A percentile compares a stretch with the other conserved stretches of the same genome.
Evolutionary conservation across 64 coral and sea anemone genomes (phyloP).

Genomic region (Orbicella faveolata): DNA sequence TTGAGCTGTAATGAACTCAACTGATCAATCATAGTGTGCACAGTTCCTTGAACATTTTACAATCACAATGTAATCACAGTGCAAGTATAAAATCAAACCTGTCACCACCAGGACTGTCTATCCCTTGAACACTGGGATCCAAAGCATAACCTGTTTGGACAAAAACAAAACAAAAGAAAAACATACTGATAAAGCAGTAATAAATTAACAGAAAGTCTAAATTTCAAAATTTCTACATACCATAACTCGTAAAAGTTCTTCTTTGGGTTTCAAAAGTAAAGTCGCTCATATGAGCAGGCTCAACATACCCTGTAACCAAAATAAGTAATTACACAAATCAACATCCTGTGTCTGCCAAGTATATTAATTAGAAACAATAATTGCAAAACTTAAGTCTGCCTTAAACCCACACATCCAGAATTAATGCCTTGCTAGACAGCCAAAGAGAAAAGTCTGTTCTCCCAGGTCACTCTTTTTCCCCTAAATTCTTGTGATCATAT

Average conservation of each 20-base stretch:
- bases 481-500: no score
- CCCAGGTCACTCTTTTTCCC: no score
- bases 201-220: neutral
- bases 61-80: no score
- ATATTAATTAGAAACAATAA: no score
- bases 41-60: neutral
- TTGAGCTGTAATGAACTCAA: no score
- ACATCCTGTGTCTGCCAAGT: no score
- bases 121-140: constrained; percentile 81
- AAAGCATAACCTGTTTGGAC: constrained; percentile 82
- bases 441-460: no score
- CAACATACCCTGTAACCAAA: constrained; percentile 85
- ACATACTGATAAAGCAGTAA: neutral
- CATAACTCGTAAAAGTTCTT: constrained; percentile 95
- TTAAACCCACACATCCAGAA: no score
- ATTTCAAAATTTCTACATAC: constrained; percentile 35
- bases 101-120: constrained; percentile 18
- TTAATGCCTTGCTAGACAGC: no score
- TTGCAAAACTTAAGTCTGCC: no score
- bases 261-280: constrained; percentile 99
- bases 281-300: constrained; percentile 91
- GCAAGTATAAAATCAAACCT: constrained; percentile 1
- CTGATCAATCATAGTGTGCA: no score
- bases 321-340: neutral
- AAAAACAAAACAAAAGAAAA: neutral